Conservation (phyloP, 1,140 invertebrate genomes). For the Araneus ventricosus region DNA sequence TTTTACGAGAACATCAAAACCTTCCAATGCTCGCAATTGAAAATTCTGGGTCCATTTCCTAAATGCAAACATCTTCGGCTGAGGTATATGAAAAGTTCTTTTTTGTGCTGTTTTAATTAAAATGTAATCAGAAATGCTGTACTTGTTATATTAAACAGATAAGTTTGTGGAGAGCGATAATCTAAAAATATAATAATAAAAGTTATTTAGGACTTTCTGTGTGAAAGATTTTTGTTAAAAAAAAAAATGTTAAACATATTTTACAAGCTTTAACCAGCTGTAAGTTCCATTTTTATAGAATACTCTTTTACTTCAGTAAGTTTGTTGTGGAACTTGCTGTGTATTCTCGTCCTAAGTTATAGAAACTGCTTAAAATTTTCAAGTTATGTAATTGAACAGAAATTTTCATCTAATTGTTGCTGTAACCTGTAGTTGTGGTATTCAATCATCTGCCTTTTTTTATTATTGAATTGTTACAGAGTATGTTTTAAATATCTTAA, state of each 20-base stretch:
- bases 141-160: constrained; percentile 55
- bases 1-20: constrained; percentile 66
- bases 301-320: constrained; percentile 15
- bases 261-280: constrained; percentile 1
- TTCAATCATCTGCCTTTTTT: constrained; percentile 38
- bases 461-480: constrained; percentile 52
- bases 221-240: constrained; percentile 23
- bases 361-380: constrained; percentile 15
- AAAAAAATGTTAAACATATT: not conserved
- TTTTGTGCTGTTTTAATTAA: constrained; percentile 21
- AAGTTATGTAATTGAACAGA: not conserved
- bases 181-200: constrained; percentile 17
- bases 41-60: constrained; percentile 47
- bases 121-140: constrained; percentile 47
- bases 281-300: constrained; percentile 44
- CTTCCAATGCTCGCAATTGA: constrained; percentile 56
- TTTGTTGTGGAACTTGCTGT: not conserved
- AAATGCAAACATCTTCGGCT: constrained; percentile 36
- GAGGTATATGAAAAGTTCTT: constrained; percentile 47
- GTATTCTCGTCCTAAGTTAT: not conserved
- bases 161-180: constrained; percentile 28
- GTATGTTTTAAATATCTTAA: constrained; percentile 40
- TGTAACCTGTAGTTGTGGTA: constrained; percentile 41
- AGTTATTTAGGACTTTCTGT: constrained; percentile 48
- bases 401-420: constrained; percentile 10